phyloP scores from a whole-genome alignment of 2,797 vertebrate species.

The Sternarchorhynchus goeldii region DNA sequence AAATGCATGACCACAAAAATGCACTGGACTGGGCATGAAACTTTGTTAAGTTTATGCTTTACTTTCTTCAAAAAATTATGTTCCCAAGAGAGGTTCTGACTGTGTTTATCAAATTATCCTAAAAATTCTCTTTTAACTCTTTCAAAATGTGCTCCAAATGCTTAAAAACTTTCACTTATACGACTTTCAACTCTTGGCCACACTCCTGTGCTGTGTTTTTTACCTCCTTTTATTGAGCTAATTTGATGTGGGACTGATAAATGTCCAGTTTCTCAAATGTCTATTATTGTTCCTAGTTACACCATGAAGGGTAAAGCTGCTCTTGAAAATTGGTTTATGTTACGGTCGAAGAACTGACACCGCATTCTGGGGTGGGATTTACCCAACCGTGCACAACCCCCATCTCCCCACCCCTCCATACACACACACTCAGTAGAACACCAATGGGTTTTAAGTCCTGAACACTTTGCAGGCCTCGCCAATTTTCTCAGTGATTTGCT shows the following conservation, averaged over 20 bases:
- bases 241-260: conserved; percentile 61
- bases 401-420: too few species aligned
- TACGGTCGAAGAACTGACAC: conserved; percentile 72
- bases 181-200: conserved; percentile 1
- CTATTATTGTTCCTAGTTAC: conserved; percentile 69
- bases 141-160: conserved; percentile 27
- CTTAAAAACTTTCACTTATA: conserved; percentile 11
- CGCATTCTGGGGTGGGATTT: conserved; percentile 64
- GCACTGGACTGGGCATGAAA: not conserved
- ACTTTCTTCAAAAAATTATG: conserved; percentile 29
- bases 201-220: conserved; percentile 18
- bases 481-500: conserved; percentile 83
- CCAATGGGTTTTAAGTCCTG: conserved; percentile 66
- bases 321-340: conserved; percentile 78
- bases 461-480: conserved; percentile 78
- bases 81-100: conserved; percentile 14
- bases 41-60: conserved; percentile 19
- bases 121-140: conserved; percentile 19
- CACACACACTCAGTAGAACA: conserved; percentile 59
- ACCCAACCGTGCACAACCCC: conserved; percentile 38
- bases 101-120: conserved; percentile 34
- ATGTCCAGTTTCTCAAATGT: conserved; percentile 57
- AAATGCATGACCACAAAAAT: conserved; percentile 8
- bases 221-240: conserved; percentile 44
- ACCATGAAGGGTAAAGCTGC: conserved; percentile 69